phyloP scores from a whole-genome alignment of 2,113 vertebrate genomes.

The Nicator chloris region DNA sequence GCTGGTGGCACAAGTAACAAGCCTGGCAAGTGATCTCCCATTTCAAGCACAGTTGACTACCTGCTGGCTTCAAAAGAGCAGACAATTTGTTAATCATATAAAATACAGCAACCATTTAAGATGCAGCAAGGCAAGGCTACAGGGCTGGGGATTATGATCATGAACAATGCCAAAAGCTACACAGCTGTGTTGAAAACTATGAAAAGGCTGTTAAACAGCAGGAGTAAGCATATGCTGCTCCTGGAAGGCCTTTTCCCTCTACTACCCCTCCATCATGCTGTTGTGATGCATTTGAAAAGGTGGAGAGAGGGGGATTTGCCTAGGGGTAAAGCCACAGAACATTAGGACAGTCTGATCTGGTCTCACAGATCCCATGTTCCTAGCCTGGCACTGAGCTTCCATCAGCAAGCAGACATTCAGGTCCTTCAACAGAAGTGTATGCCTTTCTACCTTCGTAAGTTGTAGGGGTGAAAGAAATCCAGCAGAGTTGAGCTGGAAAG shows the following conservation, averaged over 20 bases:
- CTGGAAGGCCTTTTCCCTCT: constrained; percentile 38
- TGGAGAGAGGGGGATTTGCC: neutral
- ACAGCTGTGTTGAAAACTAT: constrained; percentile 1
- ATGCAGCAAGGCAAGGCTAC: constrained; percentile 45
- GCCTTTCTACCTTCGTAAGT: neutral
- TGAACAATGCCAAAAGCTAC: neutral
- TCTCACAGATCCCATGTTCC: neutral
- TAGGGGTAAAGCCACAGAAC: constrained; percentile 20
- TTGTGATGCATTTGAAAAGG: neutral
- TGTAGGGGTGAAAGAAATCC: constrained; percentile 34
- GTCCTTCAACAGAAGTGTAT: constrained; percentile 13
- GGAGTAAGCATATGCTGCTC: constrained; percentile 14
- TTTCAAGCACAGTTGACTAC: constrained; percentile 27
- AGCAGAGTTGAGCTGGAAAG: constrained; percentile 24
- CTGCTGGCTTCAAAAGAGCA: constrained; percentile 28
- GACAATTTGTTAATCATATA: constrained; percentile 27
- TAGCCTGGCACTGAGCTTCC: constrained; percentile 26
- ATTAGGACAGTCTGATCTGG: neutral
- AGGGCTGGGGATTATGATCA: neutral
- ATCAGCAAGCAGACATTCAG: constrained; percentile 11
- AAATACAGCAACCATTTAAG: constrained; percentile 38
- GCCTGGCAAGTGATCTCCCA: constrained; percentile 19
- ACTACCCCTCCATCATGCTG: neutral
- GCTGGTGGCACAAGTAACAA: constrained; percentile 35
- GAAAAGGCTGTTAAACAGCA: constrained; percentile 32